A percentile compares a stretch with the other conserved stretches of the same genome.
Conservation (phyloP, 2,113 vertebrate genomes). For the Edolisoma coerulescens region DNA sequence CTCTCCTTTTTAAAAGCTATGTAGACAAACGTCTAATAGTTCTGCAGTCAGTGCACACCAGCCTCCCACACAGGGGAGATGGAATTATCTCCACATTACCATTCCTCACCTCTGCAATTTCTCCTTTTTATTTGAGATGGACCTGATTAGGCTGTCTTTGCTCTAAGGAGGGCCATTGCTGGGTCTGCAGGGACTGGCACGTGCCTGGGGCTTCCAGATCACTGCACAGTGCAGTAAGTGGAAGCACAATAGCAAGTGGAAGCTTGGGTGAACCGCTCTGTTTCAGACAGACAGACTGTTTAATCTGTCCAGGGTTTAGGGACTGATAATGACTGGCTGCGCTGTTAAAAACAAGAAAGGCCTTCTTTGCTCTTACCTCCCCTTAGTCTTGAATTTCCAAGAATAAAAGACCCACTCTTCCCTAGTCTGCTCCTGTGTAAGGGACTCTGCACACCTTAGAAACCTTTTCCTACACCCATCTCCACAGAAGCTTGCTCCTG, state of each 20-base stretch:
- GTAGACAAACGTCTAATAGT: background rate
- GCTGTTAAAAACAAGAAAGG: background rate
- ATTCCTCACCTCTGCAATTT: background rate
- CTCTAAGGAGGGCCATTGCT: background rate
- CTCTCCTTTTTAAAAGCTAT: background rate
- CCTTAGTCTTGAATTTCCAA: background rate
- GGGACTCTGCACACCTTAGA: background rate
- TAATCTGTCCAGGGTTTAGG: background rate
- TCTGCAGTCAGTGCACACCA: background rate
- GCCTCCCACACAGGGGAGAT: background rate
- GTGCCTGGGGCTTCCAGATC: background rate
- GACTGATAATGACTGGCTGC: background rate
- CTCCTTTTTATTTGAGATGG: background rate
- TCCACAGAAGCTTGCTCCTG: background rate
- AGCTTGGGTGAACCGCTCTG: background rate
- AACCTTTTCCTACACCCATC: background rate
- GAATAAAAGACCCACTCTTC: background rate
- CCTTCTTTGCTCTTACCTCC: background rate
- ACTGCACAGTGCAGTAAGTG: background rate
- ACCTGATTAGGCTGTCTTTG: background rate
- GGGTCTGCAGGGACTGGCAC: background rate
- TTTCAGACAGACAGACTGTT: background rate
- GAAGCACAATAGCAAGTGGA: background rate
- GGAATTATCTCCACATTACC: background rate
- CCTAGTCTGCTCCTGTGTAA: background rate